Percentiles rank a stretch among this genome's conserved stretches.
These are phyloP conservation scores for Onychorhynchus coronatus DNA, from an alignment of 2,113 vertebrate species.

Conservation along the genomic window DNA sequence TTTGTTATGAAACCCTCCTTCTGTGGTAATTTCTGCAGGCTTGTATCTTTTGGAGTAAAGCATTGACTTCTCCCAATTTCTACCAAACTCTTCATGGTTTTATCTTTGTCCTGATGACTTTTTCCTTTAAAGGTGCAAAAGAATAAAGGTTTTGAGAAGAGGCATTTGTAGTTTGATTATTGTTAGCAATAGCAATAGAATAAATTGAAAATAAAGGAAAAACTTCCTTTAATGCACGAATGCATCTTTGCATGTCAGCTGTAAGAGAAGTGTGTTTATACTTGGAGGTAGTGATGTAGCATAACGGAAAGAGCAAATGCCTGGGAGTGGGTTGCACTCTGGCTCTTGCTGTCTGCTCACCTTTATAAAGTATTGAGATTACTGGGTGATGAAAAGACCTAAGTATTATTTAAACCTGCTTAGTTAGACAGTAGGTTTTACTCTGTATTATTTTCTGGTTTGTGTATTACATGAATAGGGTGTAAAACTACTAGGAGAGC, in stretches of 20 bases:
- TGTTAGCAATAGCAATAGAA: not conserved
- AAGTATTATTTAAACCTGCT: not conserved
- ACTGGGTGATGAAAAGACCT: not conserved
- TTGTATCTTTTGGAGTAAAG: conserved; percentile 51
- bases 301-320: not conserved
- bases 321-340: not conserved
- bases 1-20: conserved; percentile 66
- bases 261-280: not conserved
- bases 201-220: not conserved
- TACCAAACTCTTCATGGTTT: conserved; percentile 55
- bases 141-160: not conserved
- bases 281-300: not conserved
- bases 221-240: not conserved
- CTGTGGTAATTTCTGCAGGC: conserved; percentile 63
- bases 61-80: conserved; percentile 58
- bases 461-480: not conserved
- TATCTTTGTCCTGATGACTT: conserved; percentile 16
- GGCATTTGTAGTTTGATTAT: not conserved
- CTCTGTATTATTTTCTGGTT: not conserved
- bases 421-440: not conserved
- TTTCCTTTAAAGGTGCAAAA: not conserved
- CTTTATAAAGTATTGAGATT: not conserved
- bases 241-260: not conserved
- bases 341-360: not conserved
- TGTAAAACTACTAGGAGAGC: not conserved